These are phyloP conservation scores for Sebastes hubbsi DNA, from an alignment of 2,797 vertebrate genomes.

Conservation along the genomic window DNA sequence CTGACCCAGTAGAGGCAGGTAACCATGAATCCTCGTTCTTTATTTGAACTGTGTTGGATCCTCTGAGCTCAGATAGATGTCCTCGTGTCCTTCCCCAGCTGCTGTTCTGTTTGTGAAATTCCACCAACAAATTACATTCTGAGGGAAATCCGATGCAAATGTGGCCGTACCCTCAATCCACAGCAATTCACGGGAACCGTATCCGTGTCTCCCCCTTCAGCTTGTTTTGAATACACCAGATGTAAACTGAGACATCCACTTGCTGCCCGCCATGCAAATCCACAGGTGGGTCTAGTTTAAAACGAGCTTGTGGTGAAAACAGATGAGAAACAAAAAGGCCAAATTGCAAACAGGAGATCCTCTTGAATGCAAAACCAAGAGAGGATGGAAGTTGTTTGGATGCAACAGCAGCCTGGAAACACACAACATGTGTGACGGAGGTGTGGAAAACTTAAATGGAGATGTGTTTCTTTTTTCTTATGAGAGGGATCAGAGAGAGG, in stretches of 20 bases:
- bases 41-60: background rate
- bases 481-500: too few relatives aligned
- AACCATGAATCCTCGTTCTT: background rate
- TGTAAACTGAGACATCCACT: slow-evolving; percentile 34
- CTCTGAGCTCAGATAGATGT: background rate
- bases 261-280: slow-evolving; percentile 48
- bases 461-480: background rate
- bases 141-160: slow-evolving; percentile 44
- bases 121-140: slow-evolving; percentile 20
- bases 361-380: slow-evolving; percentile 28
- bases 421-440: background rate
- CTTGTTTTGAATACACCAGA: slow-evolving; percentile 42
- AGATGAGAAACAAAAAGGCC: slow-evolving; percentile 36
- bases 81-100: background rate
- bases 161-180: slow-evolving; percentile 18
- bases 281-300: slow-evolving; percentile 62
- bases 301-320: slow-evolving; percentile 35
- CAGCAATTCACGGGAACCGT: slow-evolving; percentile 18
- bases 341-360: slow-evolving; percentile 57
- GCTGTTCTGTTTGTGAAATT: slow-evolving; percentile 13
- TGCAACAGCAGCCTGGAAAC: slow-evolving; percentile 11
- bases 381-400: slow-evolving; percentile 38
- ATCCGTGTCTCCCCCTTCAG: slow-evolving; percentile 32
- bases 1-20: background rate
- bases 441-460: slow-evolving; percentile 20